Base-by-base conservation (phyloP, 1,140 invertebrate species). In the Globodera rostochiensis region DNA sequence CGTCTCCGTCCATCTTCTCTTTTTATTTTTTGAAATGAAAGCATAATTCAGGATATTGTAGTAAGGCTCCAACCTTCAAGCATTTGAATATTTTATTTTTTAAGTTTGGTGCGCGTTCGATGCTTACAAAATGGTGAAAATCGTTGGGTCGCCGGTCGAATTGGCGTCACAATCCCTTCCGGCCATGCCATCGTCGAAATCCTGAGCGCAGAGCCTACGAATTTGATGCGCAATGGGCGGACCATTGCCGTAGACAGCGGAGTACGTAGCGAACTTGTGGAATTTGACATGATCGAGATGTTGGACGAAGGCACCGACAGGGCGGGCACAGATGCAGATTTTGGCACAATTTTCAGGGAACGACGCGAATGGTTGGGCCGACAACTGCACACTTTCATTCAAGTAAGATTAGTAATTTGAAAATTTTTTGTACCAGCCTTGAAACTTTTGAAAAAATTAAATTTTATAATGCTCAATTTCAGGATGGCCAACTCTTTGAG, bases 401-500 rank as follows among this genome's bases (percentile, higher is more conserved):
- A 71, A 21, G 69, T 21, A 11, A 71, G n/a, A 11, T 25, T 25
- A 1, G 9, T 9, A 25, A 36, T 25, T 71, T 47, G n/a, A 4
- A 7, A 60, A 2, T 60, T 60, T 11, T 19, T 21, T 6, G 4
- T 36, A 1, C 36, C 1, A 36, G 36, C 3, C 36, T 36, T 36
- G 36, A 36, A 36, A 3, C n/a, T 36, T 36, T 36, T 36, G 2
- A 3, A 36, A 1, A 1, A 36, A 25, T 36, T 45, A 71, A 5
- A 3, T 71, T 71, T 71, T 45, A 47, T 3, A 13, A 47, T 13
- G 13, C 13, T 66, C 60, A 66, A 25, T 25, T 71, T 71, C 57
- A 71, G 69, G 46, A 71, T 7, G 69, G 69, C 11, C 69, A 71
- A 47, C 46, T 71, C 46, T 71, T 71, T 9, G 69, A 71, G 69